Conservation (phyloP, 2,797 vertebrate species). For the Alca torda region DNA sequence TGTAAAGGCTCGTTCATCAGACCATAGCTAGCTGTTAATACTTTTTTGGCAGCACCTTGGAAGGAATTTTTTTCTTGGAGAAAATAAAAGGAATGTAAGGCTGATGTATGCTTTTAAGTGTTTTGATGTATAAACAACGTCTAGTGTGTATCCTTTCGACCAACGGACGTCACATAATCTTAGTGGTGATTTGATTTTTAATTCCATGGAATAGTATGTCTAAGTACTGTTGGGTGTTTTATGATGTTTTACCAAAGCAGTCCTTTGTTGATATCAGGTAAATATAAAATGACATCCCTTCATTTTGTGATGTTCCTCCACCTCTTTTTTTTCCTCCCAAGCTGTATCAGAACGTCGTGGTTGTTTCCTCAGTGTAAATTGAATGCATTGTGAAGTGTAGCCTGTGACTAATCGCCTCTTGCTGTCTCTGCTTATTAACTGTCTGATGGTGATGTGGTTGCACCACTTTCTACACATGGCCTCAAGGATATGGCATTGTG, state of each 20-base stretch:
- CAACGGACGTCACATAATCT: neutral
- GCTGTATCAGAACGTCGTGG: neutral
- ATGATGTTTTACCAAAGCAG: neutral
- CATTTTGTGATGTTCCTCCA: neutral
- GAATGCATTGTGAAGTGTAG: constrained; percentile 55
- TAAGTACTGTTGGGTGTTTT: neutral
- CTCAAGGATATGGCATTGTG: constrained; percentile 3
- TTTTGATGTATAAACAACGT: neutral
- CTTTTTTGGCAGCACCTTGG: neutral
- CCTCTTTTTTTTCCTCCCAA: neutral
- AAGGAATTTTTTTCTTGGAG: neutral
- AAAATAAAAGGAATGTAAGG: neutral
- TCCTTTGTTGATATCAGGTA: neutral
- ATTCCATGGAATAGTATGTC: neutral
- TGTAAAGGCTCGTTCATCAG: neutral
- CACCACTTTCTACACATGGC: neutral
- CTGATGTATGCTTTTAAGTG: neutral
- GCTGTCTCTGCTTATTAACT: constrained; percentile 56
- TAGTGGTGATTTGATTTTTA: neutral
- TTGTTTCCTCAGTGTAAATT: neutral
- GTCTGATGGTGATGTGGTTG: constrained; percentile 34
- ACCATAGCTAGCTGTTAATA: neutral
- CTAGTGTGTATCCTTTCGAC: neutral
- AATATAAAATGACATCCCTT: constrained; percentile 23
- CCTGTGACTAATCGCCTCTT: constrained; percentile 65